phyloP scores from a whole-genome alignment of 2,113 vertebrate genomes.

The Orientallactaga bullata region DNA sequence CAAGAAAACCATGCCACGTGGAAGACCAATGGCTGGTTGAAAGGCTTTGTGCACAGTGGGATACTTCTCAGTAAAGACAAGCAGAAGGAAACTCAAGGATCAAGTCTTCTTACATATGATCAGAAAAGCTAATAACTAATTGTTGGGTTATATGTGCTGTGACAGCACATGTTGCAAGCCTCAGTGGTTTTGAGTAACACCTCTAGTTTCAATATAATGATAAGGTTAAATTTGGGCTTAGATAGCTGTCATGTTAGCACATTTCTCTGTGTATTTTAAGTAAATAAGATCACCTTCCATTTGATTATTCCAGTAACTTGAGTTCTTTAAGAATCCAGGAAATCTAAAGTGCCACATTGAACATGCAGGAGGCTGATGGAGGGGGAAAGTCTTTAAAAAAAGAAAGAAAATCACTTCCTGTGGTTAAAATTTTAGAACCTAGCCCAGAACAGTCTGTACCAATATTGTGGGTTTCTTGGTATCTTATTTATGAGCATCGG shows the following conservation, averaged over 20 bases:
- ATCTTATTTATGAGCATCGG: slow-evolving; percentile 83
- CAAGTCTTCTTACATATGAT: not conserved
- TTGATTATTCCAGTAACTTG: slow-evolving; percentile 69
- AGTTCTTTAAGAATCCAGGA: slow-evolving; percentile 67
- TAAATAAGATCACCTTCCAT: slow-evolving; percentile 57
- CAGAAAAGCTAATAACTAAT: not conserved
- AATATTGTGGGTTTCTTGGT: slow-evolving; percentile 75
- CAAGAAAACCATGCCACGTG: not conserved
- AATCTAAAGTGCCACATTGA: slow-evolving; percentile 67
- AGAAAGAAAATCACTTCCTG: slow-evolving; percentile 81
- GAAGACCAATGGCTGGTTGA: not conserved
- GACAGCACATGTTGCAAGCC: not conserved
- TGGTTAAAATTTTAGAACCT: slow-evolving; percentile 82
- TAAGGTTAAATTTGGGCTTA: slow-evolving; percentile 42
- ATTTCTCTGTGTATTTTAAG: slow-evolving; percentile 62
- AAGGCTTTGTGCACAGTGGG: not conserved
- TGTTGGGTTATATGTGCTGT: not conserved
- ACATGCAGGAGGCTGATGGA: slow-evolving; percentile 49
- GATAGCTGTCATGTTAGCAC: slow-evolving; percentile 48
- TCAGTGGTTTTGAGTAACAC: not conserved
- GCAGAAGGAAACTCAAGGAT: not conserved
- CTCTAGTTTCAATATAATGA: not conserved
- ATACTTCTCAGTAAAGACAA: not conserved
- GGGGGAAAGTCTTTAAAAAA: slow-evolving; percentile 55
- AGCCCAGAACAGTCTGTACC: slow-evolving; percentile 78